Percentiles rank a stretch among this genome's conserved stretches.
Conservation (phyloP, 2,113 vertebrate species). For the Channa argus region DNA sequence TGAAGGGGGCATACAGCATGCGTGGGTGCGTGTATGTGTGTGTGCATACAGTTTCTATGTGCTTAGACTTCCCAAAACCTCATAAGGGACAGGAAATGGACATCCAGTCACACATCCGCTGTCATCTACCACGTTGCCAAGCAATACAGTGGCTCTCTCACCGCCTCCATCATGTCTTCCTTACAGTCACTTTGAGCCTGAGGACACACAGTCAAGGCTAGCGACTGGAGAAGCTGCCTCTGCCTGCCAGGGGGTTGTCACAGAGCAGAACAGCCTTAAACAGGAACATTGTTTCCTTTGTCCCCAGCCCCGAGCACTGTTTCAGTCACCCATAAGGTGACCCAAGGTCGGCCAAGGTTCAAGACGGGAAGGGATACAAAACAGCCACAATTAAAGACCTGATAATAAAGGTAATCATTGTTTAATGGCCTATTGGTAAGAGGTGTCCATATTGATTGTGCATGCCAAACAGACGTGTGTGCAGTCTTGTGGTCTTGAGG, state of each 20-base stretch:
- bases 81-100: constrained; percentile 11
- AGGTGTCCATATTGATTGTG: constrained; percentile 18
- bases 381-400: constrained; percentile 37
- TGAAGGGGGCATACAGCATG: constrained; percentile 39
- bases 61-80: constrained; percentile 30
- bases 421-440: constrained; percentile 33
- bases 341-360: constrained; percentile 4
- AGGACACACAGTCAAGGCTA: constrained; percentile 32
- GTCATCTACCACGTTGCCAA: neutral
- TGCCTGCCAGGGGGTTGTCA: constrained; percentile 54
- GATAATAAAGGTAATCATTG: constrained; percentile 52
- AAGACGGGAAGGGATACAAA: constrained; percentile 31
- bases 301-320: constrained; percentile 38
- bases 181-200: constrained; percentile 20
- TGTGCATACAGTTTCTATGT: constrained; percentile 33
- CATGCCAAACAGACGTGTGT: constrained; percentile 4
- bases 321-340: constrained; percentile 16
- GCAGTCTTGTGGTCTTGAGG: neutral
- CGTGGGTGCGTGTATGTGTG: constrained; percentile 8
- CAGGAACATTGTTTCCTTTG: constrained; percentile 48
- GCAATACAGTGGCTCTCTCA: constrained; percentile 10
- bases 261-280: constrained; percentile 40
- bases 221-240: constrained; percentile 21
- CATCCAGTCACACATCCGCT: constrained; percentile 8
- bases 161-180: constrained; percentile 14